These are phyloP conservation scores for Amblyraja radiata DNA, from an alignment of 2,797 vertebrate species.

Conservation along the genomic window DNA sequence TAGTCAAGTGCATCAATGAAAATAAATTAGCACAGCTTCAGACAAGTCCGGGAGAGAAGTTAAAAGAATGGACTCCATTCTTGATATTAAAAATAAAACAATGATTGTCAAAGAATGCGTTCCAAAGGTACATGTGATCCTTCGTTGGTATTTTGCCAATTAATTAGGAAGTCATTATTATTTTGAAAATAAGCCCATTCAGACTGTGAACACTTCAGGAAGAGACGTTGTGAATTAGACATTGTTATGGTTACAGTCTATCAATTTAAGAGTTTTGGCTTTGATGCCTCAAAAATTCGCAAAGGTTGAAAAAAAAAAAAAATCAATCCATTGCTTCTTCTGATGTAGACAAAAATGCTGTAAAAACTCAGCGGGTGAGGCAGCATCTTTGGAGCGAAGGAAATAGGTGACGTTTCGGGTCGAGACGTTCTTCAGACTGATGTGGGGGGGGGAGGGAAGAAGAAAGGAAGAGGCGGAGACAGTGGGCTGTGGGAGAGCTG, in stretches of 20 bases:
- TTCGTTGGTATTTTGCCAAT: neutral
- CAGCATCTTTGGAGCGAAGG: too few species aligned
- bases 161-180: neutral
- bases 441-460: too few species aligned
- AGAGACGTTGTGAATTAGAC: neutral
- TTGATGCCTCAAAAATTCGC: neutral
- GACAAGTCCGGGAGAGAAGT: neutral
- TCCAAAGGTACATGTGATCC: neutral
- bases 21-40: neutral
- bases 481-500: too few species aligned
- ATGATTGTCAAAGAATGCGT: neutral
- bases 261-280: neutral
- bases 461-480: too few species aligned
- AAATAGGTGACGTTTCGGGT: too few species aligned
- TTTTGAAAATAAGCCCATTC: neutral
- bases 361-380: too few species aligned
- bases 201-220: neutral
- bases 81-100: slow-evolving; percentile 13
- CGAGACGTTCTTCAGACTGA: too few species aligned
- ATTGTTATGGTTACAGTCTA: neutral
- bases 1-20: neutral
- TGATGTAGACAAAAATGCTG: too few species aligned
- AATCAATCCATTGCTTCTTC: neutral
- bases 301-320: neutral
- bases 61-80: neutral